Evolutionary conservation across 2,888 invertebrate species (phyloP), one percentile per base, ranked within the genome.

Genomic region (Coenonympha glycerion): DNA sequence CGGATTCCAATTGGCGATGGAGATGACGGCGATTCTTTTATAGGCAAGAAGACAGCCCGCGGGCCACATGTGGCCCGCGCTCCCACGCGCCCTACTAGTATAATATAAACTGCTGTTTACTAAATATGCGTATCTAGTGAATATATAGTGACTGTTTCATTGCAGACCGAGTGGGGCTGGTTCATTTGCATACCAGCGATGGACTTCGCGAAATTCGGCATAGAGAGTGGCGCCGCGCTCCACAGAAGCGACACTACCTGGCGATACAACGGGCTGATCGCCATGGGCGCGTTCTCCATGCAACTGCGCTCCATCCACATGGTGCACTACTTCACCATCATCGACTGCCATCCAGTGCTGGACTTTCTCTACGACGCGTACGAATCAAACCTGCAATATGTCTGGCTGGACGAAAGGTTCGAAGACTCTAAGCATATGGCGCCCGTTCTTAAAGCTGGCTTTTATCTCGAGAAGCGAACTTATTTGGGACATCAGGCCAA

Each of bases 81-180:
- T n/a, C n/a, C n/a, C n/a, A n/a, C n/a, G n/a, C n/a, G n/a, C n/a
- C n/a, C n/a, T n/a, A n/a, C n/a, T n/a, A n/a, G n/a, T n/a, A n/a
- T n/a, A n/a, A n/a, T n/a, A n/a, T n/a, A n/a, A n/a, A n/a, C n/a
- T n/a, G n/a, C n/a, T n/a, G n/a, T n/a, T n/a, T n/a, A n/a, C n/a
- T n/a, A n/a, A n/a, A n/a, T n/a, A n/a, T n/a, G n/a, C n/a, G n/a
- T n/a, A n/a, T 15, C 2, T 9, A 9, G 18, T 15, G 9, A 9
- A 26, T 8, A 22, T 6, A 22, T 22, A 28, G 28, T 9, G 13
- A 1, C 3, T 6, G 8, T 15, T 30, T 21, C 28, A n/a, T 65
- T 68, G 34, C 62, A 73, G 71, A 59, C 53, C 0, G 72, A 69
- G 8, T 73, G 73, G 73, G 68, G 69, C 0, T 71, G 71, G 68